Evolutionary conservation across 2,888 invertebrate genomes (phyloP).

Genomic region (Acheta domesticus): DNA sequence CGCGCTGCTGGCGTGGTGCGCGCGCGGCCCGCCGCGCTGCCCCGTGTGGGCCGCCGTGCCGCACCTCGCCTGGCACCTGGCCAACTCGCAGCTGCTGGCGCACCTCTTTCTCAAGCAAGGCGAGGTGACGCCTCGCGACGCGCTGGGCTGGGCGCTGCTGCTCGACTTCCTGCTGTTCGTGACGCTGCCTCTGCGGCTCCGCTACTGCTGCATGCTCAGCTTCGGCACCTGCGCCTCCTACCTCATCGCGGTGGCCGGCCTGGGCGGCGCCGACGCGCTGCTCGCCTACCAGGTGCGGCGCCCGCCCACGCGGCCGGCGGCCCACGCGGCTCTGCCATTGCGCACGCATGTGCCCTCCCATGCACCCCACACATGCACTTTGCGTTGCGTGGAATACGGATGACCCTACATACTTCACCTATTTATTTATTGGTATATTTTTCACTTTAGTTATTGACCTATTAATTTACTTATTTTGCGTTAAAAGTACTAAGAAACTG

Average conservation of each 20-base stretch:
- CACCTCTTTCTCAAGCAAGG: slow-evolving; percentile 60
- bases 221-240: slow-evolving; percentile 61
- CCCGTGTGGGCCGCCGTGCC: slow-evolving; percentile 58
- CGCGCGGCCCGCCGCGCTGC: slow-evolving; percentile 40
- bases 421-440: no score
- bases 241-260: slow-evolving; percentile 55
- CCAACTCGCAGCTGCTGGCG: slow-evolving; percentile 59
- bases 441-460: no score
- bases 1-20: slow-evolving; percentile 45
- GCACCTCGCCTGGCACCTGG: slow-evolving; percentile 62
- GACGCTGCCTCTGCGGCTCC: slow-evolving; percentile 65
- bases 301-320: no score
- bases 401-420: no score
- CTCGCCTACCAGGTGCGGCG: slow-evolving; percentile 37
- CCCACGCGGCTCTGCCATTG: no score
- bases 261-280: slow-evolving; percentile 48
- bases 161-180: slow-evolving; percentile 71
- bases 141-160: slow-evolving; percentile 68
- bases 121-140: slow-evolving; percentile 60
- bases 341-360: no score
- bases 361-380: no score
- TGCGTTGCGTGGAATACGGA: no score
- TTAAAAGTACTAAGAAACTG: no score
- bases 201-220: slow-evolving; percentile 60
- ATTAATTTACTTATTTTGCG: no score